Base-by-base conservation (phyloP, 1,140 invertebrate genomes). In the Drosophila serrata region DNA sequence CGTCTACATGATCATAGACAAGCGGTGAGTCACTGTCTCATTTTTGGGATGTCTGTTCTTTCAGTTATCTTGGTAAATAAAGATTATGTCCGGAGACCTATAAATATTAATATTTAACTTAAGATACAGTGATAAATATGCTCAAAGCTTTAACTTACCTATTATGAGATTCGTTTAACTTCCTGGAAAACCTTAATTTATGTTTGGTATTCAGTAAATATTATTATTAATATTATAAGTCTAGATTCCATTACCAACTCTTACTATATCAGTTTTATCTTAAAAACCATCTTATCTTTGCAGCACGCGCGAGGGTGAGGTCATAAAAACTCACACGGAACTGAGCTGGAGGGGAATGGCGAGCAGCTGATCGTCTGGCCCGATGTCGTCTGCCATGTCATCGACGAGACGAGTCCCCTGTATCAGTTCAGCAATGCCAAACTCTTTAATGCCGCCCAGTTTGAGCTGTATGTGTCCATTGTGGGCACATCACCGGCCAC, bases 391-490 rank as follows among this genome's bases (percentile, higher is more conserved):
- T 94, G 94, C 17, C 95, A 95, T 91, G 92, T 94, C n/a, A 95
- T 95, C 39, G 94, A 95, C 72, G 73, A 93, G 12, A 75, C 88
- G 4, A 95, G 95, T 74, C 95, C 95, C 2, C 92, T 95, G 6
- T 93, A 93, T 63, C 93, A 94, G 40, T 92, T 95, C 17, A 62
- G 40, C 42, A 84, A 93, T 93, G 37, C 94, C 92, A 60, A 93
- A 93, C 72, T 94, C 94, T 88, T 94, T 94, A 92, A 94, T 94
- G 92, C 93, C 90, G 67, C 94, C 88, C 85, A 94, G 81, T 98
- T 98, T 92, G 98, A 99, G 93, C 95, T 99, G 24, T 95, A 98
- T 43, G 96, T 97, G 2, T 96, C 96, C 62, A 94, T 98, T 42
- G 96, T 97, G 81, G 97, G 98, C 3, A 95, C 95, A 7, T 96